Percentiles rank a stretch among this genome's conserved stretches.
Evolutionary conservation across 2,888 invertebrate genomes (phyloP).

Genomic region (Latheticus oryzae): DNA sequence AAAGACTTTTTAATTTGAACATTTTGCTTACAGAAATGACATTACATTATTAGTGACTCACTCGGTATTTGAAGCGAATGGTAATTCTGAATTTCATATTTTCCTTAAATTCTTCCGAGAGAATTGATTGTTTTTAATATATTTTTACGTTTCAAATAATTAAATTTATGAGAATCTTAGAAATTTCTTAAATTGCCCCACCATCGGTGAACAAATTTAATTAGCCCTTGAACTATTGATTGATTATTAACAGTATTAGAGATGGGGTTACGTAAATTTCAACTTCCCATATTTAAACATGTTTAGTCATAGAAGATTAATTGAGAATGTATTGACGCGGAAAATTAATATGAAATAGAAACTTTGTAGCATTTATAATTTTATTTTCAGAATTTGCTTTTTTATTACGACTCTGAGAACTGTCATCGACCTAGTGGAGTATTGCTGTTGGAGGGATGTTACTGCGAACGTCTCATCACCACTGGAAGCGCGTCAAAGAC

Average conservation of each 20-base stretch:
- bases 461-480: slow-evolving; percentile 83
- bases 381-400: slow-evolving; percentile 84
- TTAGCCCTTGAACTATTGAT: slow-evolving; percentile 21
- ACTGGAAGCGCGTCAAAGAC: slow-evolving; percentile 59
- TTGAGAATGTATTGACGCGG: slow-evolving; percentile 2
- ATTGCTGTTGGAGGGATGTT: slow-evolving; percentile 88
- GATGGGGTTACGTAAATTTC: slow-evolving; percentile 11
- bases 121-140: no score
- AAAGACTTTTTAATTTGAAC: no score
- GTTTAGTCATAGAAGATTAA: slow-evolving; percentile 7
- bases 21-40: no score
- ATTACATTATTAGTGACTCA: no score
- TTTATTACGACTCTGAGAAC: slow-evolving; percentile 90
- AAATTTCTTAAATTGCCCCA: no score
- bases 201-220: neutral
- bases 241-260: slow-evolving; percentile 9
- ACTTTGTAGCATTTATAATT: neutral
- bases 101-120: no score
- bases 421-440: slow-evolving; percentile 85
- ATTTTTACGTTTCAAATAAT: no score
- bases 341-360: slow-evolving; percentile 5
- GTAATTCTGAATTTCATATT: no score
- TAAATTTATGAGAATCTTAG: no score
- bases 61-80: no score
- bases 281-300: slow-evolving; percentile 2